Percentiles rank a stretch among this genome's conserved stretches.
Evolutionary conservation across 2,797 vertebrate species (phyloP).

Genomic region (Pipistrellus pygmaeus): DNA sequence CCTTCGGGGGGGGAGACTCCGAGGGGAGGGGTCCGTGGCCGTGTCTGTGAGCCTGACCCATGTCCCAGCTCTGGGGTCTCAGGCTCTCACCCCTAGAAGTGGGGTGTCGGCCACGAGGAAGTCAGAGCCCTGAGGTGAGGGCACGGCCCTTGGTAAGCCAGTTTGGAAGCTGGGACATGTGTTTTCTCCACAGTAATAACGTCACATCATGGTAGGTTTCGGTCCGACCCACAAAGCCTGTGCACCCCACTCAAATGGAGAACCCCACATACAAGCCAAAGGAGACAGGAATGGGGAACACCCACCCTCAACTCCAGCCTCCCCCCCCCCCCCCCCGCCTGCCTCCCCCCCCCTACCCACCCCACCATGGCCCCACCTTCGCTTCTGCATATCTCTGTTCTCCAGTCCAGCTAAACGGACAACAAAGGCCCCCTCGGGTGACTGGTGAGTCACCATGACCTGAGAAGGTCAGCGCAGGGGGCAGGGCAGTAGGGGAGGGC

Average conservation of each 20-base stretch:
- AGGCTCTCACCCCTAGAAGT: not conserved
- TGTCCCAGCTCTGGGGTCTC: not conserved
- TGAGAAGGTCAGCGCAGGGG: not conserved
- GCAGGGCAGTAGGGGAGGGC: not conserved
- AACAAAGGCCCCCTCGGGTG: constrained; percentile 43
- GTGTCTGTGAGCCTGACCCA: not conserved
- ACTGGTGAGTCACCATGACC: not conserved
- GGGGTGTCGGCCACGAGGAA: not conserved
- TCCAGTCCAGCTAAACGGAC: not conserved
- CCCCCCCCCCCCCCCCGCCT: too few relatives aligned
- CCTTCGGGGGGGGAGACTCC: not conserved
- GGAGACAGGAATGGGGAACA: not conserved
- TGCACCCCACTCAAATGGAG: not conserved
- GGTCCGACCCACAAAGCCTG: not conserved
- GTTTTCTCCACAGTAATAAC: not conserved
- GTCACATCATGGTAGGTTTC: not conserved
- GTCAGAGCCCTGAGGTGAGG: not conserved
- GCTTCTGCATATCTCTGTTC: not conserved
- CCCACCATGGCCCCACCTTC: fast-evolving
- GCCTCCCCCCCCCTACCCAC: too few relatives aligned
- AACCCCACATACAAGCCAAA: not conserved
- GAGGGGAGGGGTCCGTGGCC: not conserved
- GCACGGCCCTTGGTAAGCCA: not conserved
- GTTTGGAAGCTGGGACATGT: not conserved
- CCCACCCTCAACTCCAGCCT: not conserved